These are phyloP conservation scores for Papilio polyxenes DNA, from an alignment of 1,140 invertebrate species.

Conservation along the genomic window DNA sequence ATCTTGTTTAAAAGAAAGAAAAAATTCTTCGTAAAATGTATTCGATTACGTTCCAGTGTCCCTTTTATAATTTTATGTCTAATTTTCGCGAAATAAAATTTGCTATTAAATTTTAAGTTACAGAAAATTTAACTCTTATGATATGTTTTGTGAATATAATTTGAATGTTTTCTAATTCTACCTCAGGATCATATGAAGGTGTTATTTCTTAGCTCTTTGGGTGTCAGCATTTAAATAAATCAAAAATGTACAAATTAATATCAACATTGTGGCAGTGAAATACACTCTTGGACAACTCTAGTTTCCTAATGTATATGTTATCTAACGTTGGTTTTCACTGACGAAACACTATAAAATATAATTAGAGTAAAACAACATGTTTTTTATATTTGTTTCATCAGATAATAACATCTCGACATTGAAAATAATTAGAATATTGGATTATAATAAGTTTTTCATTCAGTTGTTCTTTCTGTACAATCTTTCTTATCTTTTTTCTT, in stretches of 20 bases:
- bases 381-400: too few species aligned
- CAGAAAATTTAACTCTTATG: not conserved
- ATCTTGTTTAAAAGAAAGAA: too few species aligned
- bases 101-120: not conserved
- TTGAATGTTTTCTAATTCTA: conserved; percentile 24
- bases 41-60: not conserved
- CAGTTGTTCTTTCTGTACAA: too few species aligned
- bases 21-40: too few species aligned
- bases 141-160: not conserved
- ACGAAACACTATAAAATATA: not conserved
- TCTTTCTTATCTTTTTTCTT: not conserved
- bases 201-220: conserved; percentile 12
- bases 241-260: not conserved
- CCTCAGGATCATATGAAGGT: conserved; percentile 23
- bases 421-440: too few species aligned
- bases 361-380: not conserved
- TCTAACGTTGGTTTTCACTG: too few species aligned
- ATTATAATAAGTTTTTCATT: too few species aligned
- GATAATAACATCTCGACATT: too few species aligned
- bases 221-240: conserved; percentile 26
- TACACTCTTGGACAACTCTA: not conserved
- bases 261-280: not conserved
- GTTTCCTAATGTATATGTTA: not conserved
- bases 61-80: too few species aligned
- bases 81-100: too few species aligned